These are phyloP conservation scores for Podocnemis expansa DNA, from an alignment of 2,113 vertebrate genomes.

Conservation along the genomic window DNA sequence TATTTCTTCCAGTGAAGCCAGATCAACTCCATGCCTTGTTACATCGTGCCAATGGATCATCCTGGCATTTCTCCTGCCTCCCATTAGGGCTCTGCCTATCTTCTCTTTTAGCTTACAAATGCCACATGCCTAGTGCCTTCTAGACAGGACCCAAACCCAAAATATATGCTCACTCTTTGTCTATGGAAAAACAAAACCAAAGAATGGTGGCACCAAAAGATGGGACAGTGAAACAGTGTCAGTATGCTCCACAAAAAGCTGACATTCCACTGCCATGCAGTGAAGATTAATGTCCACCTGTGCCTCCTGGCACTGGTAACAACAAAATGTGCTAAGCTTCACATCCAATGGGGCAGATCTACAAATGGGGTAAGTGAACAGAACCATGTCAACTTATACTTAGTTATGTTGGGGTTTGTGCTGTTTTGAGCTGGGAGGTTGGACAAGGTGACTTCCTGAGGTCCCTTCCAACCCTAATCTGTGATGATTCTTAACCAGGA, in stretches of 20 bases:
- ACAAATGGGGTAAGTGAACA: not conserved
- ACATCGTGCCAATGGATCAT: not conserved
- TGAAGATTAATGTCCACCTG: not conserved
- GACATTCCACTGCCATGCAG: not conserved
- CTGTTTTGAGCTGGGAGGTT: too few species aligned
- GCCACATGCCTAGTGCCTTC: not conserved
- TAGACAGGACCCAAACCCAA: not conserved
- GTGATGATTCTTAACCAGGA: not conserved
- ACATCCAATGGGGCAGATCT: not conserved
- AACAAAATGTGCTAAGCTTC: not conserved
- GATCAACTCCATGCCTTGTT: not conserved
- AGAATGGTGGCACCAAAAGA: not conserved
- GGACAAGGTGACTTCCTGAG: too few species aligned
- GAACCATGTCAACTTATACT: not conserved
- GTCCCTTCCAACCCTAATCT: too few species aligned
- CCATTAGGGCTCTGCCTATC: rapidly evolving
- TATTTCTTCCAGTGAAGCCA: not conserved
- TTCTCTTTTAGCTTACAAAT: not conserved
- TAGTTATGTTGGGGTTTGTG: too few species aligned
- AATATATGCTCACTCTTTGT: not conserved
- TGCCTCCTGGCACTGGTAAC: not conserved
- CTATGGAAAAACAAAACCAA: not conserved
- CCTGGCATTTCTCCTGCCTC: not conserved
- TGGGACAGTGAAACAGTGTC: not conserved
- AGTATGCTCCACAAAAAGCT: not conserved